phyloP scores from a whole-genome alignment of 2,888 invertebrate genomes.

The Lacanobia oleracea region DNA sequence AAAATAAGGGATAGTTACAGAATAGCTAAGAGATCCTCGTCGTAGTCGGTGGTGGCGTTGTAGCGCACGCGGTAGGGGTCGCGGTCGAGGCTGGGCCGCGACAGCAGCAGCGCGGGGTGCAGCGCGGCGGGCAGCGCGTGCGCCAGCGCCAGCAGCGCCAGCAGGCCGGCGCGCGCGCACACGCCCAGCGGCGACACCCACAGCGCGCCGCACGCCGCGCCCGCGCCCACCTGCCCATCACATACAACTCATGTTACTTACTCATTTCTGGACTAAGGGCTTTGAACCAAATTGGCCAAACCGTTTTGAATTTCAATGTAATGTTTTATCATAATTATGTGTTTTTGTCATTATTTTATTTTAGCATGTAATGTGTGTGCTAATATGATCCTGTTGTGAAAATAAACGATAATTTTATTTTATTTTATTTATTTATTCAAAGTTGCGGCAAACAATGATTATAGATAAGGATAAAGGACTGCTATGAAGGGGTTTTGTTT shows the following conservation, averaged over 20 bases:
- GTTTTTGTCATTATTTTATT: too few relatives aligned
- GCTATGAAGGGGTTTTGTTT: too few relatives aligned
- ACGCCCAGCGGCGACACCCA: conserved; percentile 84
- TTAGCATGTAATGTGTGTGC: too few relatives aligned
- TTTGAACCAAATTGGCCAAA: not conserved
- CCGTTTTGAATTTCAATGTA: too few relatives aligned
- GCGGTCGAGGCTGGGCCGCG: conserved; percentile 77
- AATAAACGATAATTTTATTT: too few relatives aligned
- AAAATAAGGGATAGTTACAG: conserved; percentile 68
- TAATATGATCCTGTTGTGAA: too few relatives aligned
- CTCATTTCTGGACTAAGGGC: not conserved
- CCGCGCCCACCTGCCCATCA: conserved; percentile 78
- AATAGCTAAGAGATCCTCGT: conserved; percentile 71
- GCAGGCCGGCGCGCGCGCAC: conserved; percentile 74
- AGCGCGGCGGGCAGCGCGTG: conserved; percentile 78
- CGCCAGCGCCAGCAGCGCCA: conserved; percentile 74
- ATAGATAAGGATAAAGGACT: too few relatives aligned
- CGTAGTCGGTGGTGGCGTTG: conserved; percentile 76
- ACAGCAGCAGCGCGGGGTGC: conserved; percentile 76
- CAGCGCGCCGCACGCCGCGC: conserved; percentile 81
- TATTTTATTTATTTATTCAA: too few relatives aligned
- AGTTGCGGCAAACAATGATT: too few relatives aligned
- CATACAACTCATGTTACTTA: not conserved
- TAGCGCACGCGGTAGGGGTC: conserved; percentile 78
- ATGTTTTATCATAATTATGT: too few relatives aligned